phyloP scores from a whole-genome alignment of 1,140 invertebrate species.

The Drosophila ohnishii region DNA sequence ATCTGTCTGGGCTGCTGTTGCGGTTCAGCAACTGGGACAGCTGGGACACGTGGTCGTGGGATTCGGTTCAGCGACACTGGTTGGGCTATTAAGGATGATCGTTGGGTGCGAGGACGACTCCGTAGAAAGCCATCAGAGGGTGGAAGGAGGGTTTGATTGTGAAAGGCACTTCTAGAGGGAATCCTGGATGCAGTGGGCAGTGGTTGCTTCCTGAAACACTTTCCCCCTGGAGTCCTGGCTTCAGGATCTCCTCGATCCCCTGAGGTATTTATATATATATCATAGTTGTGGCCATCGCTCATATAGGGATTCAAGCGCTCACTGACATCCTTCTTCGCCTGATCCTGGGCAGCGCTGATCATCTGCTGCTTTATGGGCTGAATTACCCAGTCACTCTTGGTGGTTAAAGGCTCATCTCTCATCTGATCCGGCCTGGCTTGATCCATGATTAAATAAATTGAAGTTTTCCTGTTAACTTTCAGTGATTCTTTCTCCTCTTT shows the following conservation, averaged over 20 bases:
- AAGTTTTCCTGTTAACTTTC: background rate
- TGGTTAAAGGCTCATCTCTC: background rate
- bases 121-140: background rate
- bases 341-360: background rate
- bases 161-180: background rate
- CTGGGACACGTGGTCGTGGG: background rate
- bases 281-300: background rate
- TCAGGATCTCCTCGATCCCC: background rate
- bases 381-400: constrained; percentile 3
- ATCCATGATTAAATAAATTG: constrained; percentile 19
- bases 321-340: background rate
- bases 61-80: constrained; percentile 11
- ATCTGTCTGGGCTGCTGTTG: background rate
- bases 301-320: background rate
- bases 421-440: background rate
- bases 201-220: background rate
- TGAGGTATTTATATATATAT: background rate
- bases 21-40: background rate
- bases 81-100: no score
- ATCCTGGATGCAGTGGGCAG: background rate
- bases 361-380: constrained; percentile 2
- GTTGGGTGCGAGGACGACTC: background rate
- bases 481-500: no score
- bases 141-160: background rate
- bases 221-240: background rate